Conservation (phyloP, 2,113 vertebrate genomes). For the Salvelinus sp. region DNA sequence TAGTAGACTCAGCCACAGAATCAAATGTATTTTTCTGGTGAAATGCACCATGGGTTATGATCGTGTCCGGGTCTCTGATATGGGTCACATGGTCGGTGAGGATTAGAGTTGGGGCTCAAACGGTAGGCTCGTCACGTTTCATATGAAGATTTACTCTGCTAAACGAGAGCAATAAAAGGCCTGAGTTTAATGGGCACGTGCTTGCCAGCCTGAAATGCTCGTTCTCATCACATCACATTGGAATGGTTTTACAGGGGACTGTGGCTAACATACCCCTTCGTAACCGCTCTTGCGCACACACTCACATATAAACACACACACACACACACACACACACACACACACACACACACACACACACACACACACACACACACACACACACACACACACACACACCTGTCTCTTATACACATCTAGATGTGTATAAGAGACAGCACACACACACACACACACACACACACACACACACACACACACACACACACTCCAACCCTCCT, state of each 20-base stretch:
- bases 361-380: too few relatives aligned
- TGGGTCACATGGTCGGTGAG: constrained; percentile 43
- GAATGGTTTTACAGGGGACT: constrained; percentile 11
- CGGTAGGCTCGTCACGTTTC: constrained; percentile 49
- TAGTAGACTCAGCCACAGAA: constrained; percentile 39
- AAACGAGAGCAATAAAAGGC: constrained; percentile 29
- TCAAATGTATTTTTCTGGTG: constrained; percentile 32
- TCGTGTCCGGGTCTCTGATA: constrained; percentile 18
- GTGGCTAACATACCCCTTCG: constrained; percentile 8
- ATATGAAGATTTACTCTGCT: constrained; percentile 41
- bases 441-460: too few relatives aligned
- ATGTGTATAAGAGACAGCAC: too few relatives aligned
- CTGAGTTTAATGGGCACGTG: constrained; percentile 32
- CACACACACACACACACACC: too few relatives aligned
- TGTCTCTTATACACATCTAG: too few relatives aligned
- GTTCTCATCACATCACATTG: constrained; percentile 41
- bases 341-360: too few relatives aligned
- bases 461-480: background rate
- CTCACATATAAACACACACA: too few relatives aligned
- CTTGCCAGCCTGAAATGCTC: constrained; percentile 32
- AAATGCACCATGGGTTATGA: constrained; percentile 30
- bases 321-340: too few relatives aligned
- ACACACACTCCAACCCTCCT: background rate
- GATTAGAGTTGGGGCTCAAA: constrained; percentile 53
- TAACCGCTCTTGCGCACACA: background rate